Evolutionary conservation across 2,797 vertebrate species (phyloP).

Genomic region (Acipenser ruthenus): DNA sequence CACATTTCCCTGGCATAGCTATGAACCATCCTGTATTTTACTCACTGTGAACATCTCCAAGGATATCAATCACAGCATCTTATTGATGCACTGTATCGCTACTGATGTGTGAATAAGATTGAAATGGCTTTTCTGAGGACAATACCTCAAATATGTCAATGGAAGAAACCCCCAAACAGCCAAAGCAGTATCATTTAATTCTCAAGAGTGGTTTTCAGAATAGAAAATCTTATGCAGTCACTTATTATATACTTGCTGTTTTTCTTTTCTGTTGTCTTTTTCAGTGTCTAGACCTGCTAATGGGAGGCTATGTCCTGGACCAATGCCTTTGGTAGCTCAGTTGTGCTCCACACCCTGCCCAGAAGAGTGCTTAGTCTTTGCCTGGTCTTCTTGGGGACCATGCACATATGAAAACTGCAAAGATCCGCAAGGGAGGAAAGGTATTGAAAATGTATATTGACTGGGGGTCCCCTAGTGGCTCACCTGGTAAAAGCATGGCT

Average conservation of each 20-base stretch:
- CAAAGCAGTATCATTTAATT: background rate
- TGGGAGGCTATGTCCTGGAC: constrained; percentile 60
- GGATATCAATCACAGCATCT: background rate
- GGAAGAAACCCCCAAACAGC: too few species aligned
- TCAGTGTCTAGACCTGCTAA: constrained; percentile 78
- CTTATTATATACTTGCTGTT: background rate
- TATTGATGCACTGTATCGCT: background rate
- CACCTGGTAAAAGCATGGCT: too few species aligned
- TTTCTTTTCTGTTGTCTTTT: constrained; percentile 18
- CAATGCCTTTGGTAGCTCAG: constrained; percentile 63
- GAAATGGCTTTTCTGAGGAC: background rate
- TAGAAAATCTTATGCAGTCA: background rate
- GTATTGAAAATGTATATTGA: constrained; percentile 40
- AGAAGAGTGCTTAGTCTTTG: constrained; percentile 64
- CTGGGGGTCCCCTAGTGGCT: too few species aligned
- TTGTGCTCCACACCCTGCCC: constrained; percentile 72
- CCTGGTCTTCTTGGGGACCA: constrained; percentile 77
- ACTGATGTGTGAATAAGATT: background rate
- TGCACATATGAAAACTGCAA: constrained; percentile 79
- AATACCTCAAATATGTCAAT: background rate
- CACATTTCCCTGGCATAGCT: background rate
- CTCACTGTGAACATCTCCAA: background rate
- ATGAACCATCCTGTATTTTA: background rate
- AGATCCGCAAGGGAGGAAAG: constrained; percentile 75
- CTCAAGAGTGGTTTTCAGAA: background rate